Conservation (phyloP, 2,797 vertebrate genomes). For the Adrianichthys oophorus region DNA sequence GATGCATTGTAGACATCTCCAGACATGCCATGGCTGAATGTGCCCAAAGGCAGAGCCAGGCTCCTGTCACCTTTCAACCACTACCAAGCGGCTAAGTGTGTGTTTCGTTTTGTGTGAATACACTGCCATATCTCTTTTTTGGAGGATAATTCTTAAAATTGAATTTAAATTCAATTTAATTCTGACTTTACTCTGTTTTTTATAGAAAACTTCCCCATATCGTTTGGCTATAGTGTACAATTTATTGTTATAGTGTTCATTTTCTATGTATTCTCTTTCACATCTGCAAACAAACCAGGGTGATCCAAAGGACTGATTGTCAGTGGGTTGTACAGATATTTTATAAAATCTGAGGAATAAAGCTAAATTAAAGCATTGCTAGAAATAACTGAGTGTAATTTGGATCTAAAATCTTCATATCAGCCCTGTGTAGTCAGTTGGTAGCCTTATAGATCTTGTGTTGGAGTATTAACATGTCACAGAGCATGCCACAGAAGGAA, state of each 20-base stretch:
- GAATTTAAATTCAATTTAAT: too few species aligned
- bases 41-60: slow-evolving; percentile 75
- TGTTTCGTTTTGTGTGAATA: slow-evolving; percentile 28
- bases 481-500: slow-evolving; percentile 43
- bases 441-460: slow-evolving; percentile 31
- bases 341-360: too few species aligned
- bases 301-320: too few species aligned
- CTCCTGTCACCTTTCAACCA: slow-evolving; percentile 74
- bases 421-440: slow-evolving; percentile 18
- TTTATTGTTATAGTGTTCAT: too few species aligned
- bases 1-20: slow-evolving; percentile 43
- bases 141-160: slow-evolving; percentile 1
- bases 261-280: too few species aligned
- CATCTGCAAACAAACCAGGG: too few species aligned
- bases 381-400: too few species aligned
- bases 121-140: not conserved
- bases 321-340: too few species aligned
- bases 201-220: too few species aligned
- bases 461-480: slow-evolving; percentile 43
- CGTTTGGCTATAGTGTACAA: too few species aligned
- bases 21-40: slow-evolving; percentile 55
- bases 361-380: too few species aligned
- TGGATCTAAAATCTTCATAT: slow-evolving; percentile 1
- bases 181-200: too few species aligned
- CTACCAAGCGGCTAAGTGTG: slow-evolving; percentile 47